Conservation (phyloP, 2,113 vertebrate genomes). For the Herpailurus yagouaroundi region DNA sequence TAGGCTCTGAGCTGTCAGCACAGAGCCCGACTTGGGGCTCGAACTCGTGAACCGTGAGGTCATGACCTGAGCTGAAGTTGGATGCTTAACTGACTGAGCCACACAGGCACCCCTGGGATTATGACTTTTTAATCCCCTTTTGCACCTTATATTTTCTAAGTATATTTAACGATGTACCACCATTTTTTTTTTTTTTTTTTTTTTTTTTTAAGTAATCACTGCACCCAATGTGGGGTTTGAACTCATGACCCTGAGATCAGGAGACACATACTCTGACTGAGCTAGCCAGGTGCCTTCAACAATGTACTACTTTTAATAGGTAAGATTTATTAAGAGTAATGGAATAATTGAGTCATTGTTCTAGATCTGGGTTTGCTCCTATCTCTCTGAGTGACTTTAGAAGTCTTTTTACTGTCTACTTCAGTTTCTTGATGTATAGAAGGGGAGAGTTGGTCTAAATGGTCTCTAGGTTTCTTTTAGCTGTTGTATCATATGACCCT, state of each 20-base stretch:
- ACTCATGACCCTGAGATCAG: background rate
- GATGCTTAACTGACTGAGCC: no score
- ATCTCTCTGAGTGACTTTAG: background rate
- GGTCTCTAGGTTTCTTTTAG: background rate
- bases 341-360: background rate
- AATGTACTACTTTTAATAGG: background rate
- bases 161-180: background rate
- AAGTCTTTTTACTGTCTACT: background rate
- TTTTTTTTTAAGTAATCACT: background rate
- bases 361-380: background rate
- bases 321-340: background rate
- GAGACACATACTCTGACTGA: background rate
- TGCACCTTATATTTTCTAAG: background rate
- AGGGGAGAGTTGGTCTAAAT: background rate
- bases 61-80: no score
- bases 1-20: background rate
- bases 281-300: background rate
- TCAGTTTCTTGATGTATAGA: constrained; percentile 5
- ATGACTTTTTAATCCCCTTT: background rate
- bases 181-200: background rate
- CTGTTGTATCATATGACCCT: background rate
- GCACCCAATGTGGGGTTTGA: background rate
- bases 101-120: background rate
- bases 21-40: background rate
- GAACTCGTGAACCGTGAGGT: no score